Percentiles rank a stretch among this genome's conserved stretches.
phyloP scores from a whole-genome alignment of 2,797 vertebrate genomes.

The Enteromius fasciolatus region DNA sequence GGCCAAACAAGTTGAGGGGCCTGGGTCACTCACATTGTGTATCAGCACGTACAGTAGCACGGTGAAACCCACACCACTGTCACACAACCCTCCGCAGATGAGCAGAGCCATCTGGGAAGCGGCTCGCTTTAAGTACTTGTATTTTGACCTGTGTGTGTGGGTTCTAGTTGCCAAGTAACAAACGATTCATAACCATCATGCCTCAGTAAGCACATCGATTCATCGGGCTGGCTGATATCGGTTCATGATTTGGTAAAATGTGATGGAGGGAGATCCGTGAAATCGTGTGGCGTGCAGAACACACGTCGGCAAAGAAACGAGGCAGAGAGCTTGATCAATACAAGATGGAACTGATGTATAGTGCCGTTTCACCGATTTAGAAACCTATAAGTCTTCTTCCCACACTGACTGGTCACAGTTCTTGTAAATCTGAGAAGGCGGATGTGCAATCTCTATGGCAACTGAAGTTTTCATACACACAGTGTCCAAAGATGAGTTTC shows the following conservation, averaged over 20 bases:
- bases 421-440: slow-evolving; percentile 33
- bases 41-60: slow-evolving; percentile 49
- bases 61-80: slow-evolving; percentile 54
- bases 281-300: slow-evolving; percentile 52
- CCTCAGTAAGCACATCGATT: slow-evolving; percentile 53
- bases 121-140: slow-evolving; percentile 40
- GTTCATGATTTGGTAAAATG: slow-evolving; percentile 58
- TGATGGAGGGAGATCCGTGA: slow-evolving; percentile 64
- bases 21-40: slow-evolving; percentile 58
- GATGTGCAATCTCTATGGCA: slow-evolving; percentile 44
- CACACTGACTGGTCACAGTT: slow-evolving; percentile 35
- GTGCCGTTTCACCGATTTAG: slow-evolving; percentile 16
- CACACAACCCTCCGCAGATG: slow-evolving; percentile 53
- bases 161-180: slow-evolving; percentile 53
- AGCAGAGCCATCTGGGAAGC: slow-evolving; percentile 48
- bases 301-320: slow-evolving; percentile 37
- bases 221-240: slow-evolving; percentile 59
- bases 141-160: slow-evolving; percentile 48
- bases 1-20: slow-evolving; percentile 33
- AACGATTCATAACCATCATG: slow-evolving; percentile 29
- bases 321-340: slow-evolving; percentile 63
- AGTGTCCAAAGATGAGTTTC: slow-evolving; percentile 34
- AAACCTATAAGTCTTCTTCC: slow-evolving; percentile 27
- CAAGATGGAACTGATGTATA: slow-evolving; percentile 43
- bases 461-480: slow-evolving; percentile 35